phyloP scores from a whole-genome alignment of 2,888 invertebrate genomes.

The Papilio elwesi region DNA sequence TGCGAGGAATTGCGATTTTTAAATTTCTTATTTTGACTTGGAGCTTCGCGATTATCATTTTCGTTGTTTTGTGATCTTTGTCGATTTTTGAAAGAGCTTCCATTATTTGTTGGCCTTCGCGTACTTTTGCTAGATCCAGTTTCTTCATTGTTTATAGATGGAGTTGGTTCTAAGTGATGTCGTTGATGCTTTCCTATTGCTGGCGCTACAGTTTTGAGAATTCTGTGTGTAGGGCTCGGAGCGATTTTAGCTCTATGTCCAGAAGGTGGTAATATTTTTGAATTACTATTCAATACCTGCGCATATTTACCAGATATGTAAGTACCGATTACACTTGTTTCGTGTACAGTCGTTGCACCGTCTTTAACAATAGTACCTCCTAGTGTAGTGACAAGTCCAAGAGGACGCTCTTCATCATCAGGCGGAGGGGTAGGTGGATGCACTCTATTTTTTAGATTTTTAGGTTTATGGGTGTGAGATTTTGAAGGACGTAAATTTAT shows the following conservation, averaged over 20 bases:
- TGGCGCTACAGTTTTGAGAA: constrained; percentile 91
- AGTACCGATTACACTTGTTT: constrained; percentile 95
- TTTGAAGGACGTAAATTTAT: constrained; percentile 91
- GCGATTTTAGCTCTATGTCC: constrained; percentile 86
- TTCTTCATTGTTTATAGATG: constrained; percentile 85
- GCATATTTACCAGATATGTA: constrained; percentile 95
- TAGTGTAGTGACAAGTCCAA: constrained; percentile 92
- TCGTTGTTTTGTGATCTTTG: constrained; percentile 74
- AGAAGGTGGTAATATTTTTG: constrained; percentile 83
- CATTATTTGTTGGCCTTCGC: constrained; percentile 79
- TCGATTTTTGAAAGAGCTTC: constrained; percentile 85
- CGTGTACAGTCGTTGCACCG: constrained; percentile 92
- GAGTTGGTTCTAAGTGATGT: constrained; percentile 87
- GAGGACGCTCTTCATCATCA: constrained; percentile 87
- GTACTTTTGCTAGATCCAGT: constrained; percentile 81
- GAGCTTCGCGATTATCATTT: constrained; percentile 64
- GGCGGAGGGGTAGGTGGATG: constrained; percentile 74
- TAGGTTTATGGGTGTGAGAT: constrained; percentile 75
- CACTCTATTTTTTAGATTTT: constrained; percentile 71
- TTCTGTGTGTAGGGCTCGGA: constrained; percentile 87
- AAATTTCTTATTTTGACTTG: constrained; percentile 73
- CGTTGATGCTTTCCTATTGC: constrained; percentile 81
- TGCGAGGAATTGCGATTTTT: constrained; percentile 73
- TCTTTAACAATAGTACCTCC: constrained; percentile 93
- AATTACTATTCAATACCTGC: constrained; percentile 92